These are phyloP conservation scores for Paguma larvata DNA, from an alignment of 2,797 vertebrate species.

Conservation along the genomic window DNA sequence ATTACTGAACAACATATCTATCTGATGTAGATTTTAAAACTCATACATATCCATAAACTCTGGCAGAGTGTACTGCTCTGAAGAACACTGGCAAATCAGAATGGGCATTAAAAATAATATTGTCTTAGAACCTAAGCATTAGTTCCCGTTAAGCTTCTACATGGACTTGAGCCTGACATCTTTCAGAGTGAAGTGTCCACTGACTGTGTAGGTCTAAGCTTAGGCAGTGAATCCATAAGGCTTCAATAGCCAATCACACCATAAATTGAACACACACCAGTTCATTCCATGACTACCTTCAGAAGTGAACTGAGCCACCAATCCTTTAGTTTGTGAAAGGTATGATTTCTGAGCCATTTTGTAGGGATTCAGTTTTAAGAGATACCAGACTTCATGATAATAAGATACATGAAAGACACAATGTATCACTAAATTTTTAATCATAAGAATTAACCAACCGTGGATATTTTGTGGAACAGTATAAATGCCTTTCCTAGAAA, in stretches of 20 bases:
- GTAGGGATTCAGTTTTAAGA: background rate
- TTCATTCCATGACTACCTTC: background rate
- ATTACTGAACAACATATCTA: background rate
- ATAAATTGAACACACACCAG: background rate
- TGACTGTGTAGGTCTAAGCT: background rate
- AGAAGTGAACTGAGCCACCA: background rate
- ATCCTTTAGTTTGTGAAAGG: background rate
- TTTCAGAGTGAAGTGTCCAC: background rate
- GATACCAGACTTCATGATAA: background rate
- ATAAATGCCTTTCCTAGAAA: background rate
- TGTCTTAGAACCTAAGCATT: background rate
- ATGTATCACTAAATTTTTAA: background rate
- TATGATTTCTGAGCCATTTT: background rate
- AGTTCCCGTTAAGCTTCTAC: background rate
- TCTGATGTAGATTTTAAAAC: background rate
- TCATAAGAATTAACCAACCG: background rate
- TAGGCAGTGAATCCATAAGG: background rate
- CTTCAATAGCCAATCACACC: background rate
- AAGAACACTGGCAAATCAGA: background rate
- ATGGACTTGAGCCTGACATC: background rate
- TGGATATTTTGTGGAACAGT: background rate
- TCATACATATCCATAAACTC: background rate
- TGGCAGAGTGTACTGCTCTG: background rate
- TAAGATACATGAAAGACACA: background rate
- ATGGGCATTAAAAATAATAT: background rate